These are phyloP conservation scores for Xestia sexstrigata DNA, from an alignment of 2,888 invertebrate species.

Conservation along the genomic window DNA sequence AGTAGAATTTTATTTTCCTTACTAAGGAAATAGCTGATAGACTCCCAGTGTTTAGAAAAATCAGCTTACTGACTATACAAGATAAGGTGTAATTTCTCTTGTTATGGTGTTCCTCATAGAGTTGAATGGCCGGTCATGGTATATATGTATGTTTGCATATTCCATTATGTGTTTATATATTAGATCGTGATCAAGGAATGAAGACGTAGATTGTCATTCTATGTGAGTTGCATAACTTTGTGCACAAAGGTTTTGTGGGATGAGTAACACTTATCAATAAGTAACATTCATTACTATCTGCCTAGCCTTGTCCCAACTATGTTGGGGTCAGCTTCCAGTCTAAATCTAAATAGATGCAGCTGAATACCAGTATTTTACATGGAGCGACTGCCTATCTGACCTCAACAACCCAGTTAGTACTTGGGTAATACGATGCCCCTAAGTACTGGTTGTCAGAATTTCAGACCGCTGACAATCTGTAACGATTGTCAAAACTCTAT, in stretches of 20 bases:
- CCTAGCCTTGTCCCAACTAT: not conserved
- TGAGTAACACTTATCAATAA: conserved; percentile 5
- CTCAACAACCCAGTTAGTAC: not conserved
- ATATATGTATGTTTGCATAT: conserved; percentile 40
- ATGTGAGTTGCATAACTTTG: conserved; percentile 29
- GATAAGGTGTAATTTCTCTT: not conserved
- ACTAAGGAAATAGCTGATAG: not conserved
- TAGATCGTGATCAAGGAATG: conserved; percentile 44
- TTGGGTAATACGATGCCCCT: not conserved
- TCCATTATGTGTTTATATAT: conserved; percentile 47
- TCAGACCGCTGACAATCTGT: not conserved
- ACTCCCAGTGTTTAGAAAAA: not conserved
- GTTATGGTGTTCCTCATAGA: conserved; percentile 5
- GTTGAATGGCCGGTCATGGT: conserved; percentile 58
- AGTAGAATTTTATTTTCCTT: conserved; percentile 15
- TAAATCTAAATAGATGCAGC: not conserved
- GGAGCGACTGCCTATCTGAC: not conserved
- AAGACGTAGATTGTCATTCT: conserved; percentile 36
- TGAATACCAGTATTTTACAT: not conserved
- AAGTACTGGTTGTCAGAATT: not conserved
- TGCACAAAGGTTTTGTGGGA: conserved; percentile 19
- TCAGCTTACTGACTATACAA: accelerated
- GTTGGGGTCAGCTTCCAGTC: not conserved
- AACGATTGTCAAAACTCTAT: not conserved
- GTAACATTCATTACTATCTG: not conserved